phyloP scores from a whole-genome alignment of 2,113 vertebrate genomes.

The Notiomystis cincta region DNA sequence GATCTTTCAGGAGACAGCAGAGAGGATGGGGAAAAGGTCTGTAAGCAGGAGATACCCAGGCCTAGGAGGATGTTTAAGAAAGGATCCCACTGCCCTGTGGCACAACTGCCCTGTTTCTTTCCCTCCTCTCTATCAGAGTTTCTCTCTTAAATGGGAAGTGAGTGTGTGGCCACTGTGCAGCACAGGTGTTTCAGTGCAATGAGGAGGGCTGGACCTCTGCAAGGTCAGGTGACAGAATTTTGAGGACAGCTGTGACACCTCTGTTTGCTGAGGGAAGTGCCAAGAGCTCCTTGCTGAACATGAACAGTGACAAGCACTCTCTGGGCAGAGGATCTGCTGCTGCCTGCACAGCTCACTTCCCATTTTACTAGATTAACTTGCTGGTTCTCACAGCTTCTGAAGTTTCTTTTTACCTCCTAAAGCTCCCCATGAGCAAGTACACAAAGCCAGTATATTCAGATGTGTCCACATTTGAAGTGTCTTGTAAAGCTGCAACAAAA shows the following conservation, averaged over 20 bases:
- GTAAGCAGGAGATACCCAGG: not conserved
- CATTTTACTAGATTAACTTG: not conserved
- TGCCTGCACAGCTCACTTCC: not conserved
- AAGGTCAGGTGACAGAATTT: not conserved
- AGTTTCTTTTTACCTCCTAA: not conserved
- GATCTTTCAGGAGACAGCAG: not conserved
- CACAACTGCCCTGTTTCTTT: rapidly evolving
- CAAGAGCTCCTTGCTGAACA: not conserved
- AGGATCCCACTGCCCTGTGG: not conserved
- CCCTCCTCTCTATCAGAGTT: not conserved
- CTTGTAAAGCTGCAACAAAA: not conserved
- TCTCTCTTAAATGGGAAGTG: not conserved
- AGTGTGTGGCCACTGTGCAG: not conserved
- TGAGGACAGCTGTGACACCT: not conserved
- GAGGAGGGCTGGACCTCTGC: not conserved
- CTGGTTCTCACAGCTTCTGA: not conserved
- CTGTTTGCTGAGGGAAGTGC: not conserved
- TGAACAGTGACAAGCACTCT: not conserved
- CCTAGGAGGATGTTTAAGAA: not conserved
- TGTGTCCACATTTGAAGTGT: not conserved
- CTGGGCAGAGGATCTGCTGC: not conserved
- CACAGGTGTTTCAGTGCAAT: not conserved
- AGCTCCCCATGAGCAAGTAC: not conserved
- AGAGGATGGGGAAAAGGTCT: not conserved
- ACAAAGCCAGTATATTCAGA: not conserved